Conservation (phyloP, 2,888 invertebrate species). For the Tetrapedia diversipes region DNA sequence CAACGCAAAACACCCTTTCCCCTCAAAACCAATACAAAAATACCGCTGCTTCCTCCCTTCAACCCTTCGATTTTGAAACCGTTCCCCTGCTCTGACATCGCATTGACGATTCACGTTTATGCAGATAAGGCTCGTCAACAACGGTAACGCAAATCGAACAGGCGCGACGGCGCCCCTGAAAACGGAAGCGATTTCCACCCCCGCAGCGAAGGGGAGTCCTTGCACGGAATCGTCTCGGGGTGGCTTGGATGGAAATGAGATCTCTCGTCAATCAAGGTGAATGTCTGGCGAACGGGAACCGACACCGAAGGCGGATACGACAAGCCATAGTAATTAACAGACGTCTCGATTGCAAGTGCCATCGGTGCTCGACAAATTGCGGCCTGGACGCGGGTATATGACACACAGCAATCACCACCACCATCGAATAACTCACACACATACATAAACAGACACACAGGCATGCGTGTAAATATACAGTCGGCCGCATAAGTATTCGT, state of each 20-base stretch:
- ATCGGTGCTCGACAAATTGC: conserved; percentile 32
- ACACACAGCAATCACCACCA: not conserved
- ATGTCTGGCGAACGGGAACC: conserved; percentile 27
- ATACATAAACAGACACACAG: no score
- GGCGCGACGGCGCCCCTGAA: not conserved
- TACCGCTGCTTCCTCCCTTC: no score
- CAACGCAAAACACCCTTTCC: no score
- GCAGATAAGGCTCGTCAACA: not conserved
- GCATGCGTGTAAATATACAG: no score
- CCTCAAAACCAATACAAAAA: no score
- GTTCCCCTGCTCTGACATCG: no score
- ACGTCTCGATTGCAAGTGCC: conserved; percentile 39
- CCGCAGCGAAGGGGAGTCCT: no score
- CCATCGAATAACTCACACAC: no score
- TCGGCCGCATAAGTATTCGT: no score
- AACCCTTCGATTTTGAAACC: no score
- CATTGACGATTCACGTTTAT: not conserved
- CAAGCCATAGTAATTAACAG: conserved; percentile 48
- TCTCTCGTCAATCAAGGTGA: conserved; percentile 38
- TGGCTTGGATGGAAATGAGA: conserved; percentile 39
- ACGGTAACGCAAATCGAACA: conserved; percentile 11
- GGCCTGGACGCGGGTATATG: conserved; percentile 1
- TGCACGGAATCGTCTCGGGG: not conserved
- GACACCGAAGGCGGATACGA: conserved; percentile 16
- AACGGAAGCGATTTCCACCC: conserved; percentile 40